Base-by-base conservation (phyloP, 1,140 invertebrate species). In the Potamilus streckersoni region DNA sequence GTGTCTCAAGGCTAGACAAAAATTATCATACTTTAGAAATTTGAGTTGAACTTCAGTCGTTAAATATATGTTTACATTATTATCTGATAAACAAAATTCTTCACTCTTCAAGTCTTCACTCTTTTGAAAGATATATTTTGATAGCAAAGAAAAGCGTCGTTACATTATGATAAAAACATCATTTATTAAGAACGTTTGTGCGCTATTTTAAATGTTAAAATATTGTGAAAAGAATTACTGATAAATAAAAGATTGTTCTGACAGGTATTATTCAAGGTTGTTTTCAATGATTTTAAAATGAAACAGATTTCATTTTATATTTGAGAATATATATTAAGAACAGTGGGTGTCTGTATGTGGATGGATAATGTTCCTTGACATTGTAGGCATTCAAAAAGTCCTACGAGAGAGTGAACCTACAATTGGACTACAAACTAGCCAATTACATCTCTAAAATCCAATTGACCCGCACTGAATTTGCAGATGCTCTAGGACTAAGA, bases 401-500 rank as follows among this genome's bases (percentile, higher is more conserved):
- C 15, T 23, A 55, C 4, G 71, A 74, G 17, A 23, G 61, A 1
- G 60, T 72, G 15, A 69, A 79, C 12, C 56, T 77, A 19, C 55
- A 74, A 14, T 60, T 80, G 31, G 75, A 79, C 59, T 69, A 68
- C n/a, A 74, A 81, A 6, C 78, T 72, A 14, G 74, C 77, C 8
- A 80, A 84, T 58, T 60, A 83, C 55, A 79, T 86, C 13, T 76
- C 82, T 12, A 74, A 78, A 55, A 82, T 83, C 27, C 81, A 85
- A 71, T 79, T 88, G 59, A 86, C 86, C 8, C 76, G 84, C 19
- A 86, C 94, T 56, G 98, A 99, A 91, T 99, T 99, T 89, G 98
- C 98, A 0, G 96, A 95, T 71, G 97, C 98, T 0, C 91, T 99
- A 3, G 98, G 97, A n/a, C 99, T 99, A 96, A 96, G 96, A 90